These are phyloP conservation scores for Porites rus DNA, from an alignment of 92 coral and sea anemone genomes.

Conservation along the genomic window DNA sequence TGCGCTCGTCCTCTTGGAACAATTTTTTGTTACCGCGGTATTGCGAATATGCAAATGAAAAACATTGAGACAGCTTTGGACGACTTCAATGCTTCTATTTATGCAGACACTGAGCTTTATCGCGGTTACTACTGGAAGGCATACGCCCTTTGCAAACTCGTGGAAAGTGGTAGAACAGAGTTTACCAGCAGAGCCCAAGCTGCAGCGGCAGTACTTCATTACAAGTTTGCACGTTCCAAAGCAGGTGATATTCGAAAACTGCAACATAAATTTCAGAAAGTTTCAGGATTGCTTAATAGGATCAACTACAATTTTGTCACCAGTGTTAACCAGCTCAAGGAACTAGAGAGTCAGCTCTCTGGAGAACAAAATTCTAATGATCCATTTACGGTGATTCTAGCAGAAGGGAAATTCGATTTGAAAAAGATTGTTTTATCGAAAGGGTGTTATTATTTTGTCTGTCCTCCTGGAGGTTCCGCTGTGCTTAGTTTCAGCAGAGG, in stretches of 20 bases:
- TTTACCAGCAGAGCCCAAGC: background rate
- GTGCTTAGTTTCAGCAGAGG: background rate
- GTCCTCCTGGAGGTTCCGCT: background rate
- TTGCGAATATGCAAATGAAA: background rate
- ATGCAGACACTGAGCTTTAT: background rate
- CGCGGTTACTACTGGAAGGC: background rate
- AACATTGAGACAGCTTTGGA: background rate
- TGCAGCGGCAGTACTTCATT: background rate
- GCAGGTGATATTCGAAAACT: background rate
- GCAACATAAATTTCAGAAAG: background rate
- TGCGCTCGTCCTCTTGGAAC: background rate
- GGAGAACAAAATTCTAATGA: background rate
- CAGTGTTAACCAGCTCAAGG: background rate
- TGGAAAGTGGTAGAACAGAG: background rate
- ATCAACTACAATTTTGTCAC: background rate
- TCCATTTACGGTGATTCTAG: background rate
- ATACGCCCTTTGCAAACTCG: background rate
- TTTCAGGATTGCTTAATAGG: background rate
- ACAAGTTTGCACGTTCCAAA: background rate
- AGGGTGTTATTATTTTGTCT: constrained; percentile 6
- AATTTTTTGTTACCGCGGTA: background rate
- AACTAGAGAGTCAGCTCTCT: background rate
- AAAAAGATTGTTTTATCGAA: background rate
- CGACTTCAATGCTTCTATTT: background rate
- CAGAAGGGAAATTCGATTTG: background rate